phyloP scores from a whole-genome alignment of 2,797 vertebrate genomes.

The Helostoma temminkii region DNA sequence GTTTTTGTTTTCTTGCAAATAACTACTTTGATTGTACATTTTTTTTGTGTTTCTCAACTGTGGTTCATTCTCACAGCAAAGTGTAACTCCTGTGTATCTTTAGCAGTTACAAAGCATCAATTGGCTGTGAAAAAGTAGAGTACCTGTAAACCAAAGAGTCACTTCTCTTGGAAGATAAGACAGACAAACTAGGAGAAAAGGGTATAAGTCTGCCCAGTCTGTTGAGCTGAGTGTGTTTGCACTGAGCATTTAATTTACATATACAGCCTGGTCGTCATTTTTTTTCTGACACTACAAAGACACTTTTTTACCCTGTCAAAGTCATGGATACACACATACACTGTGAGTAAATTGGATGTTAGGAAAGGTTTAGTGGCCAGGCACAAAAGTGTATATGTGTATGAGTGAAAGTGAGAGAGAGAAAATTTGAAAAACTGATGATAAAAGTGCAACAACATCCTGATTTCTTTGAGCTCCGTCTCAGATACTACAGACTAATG shows the following conservation, averaged over 20 bases:
- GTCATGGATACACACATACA: too few relatives aligned
- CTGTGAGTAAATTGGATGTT: too few relatives aligned
- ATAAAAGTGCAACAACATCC: slow-evolving; percentile 62
- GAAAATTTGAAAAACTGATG: slow-evolving; percentile 45
- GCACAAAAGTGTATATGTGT: slow-evolving; percentile 6
- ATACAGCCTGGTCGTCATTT: not conserved
- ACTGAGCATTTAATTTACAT: slow-evolving; percentile 29
- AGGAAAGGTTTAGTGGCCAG: too few relatives aligned
- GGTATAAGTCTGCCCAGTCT: not conserved
- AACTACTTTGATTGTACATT: too few relatives aligned
- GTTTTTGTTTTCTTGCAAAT: not conserved
- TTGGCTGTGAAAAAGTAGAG: slow-evolving; percentile 8
- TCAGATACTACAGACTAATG: slow-evolving; percentile 62
- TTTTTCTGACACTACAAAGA: too few relatives aligned
- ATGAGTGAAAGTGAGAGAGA: not conserved
- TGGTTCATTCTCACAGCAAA: not conserved
- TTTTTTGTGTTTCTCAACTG: not conserved
- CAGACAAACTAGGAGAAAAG: not conserved
- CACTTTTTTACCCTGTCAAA: too few relatives aligned
- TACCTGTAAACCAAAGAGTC: not conserved
- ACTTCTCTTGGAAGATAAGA: not conserved
- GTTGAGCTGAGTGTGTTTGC: not conserved
- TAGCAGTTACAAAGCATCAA: slow-evolving; percentile 2
- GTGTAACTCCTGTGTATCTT: too few relatives aligned
- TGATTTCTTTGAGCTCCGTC: slow-evolving; percentile 51